phyloP scores from a whole-genome alignment of 2,113 vertebrate genomes.

The Pongo pygmaeus region DNA sequence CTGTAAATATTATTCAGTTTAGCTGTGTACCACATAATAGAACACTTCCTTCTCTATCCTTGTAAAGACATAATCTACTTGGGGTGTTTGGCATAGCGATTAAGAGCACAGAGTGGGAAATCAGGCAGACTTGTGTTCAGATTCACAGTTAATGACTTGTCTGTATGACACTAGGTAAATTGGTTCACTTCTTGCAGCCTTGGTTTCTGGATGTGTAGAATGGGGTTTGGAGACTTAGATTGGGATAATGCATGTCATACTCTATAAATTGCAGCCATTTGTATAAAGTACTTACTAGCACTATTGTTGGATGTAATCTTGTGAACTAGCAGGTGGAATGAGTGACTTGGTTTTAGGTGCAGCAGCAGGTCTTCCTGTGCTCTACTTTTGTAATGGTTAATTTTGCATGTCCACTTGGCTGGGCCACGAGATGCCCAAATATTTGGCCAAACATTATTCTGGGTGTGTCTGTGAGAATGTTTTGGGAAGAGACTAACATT shows the following conservation, averaged over 20 bases:
- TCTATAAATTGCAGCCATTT: background rate
- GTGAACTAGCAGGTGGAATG: background rate
- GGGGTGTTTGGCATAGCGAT: background rate
- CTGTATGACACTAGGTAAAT: background rate
- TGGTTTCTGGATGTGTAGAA: background rate
- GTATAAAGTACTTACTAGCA: background rate
- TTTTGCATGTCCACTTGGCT: background rate
- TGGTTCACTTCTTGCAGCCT: background rate
- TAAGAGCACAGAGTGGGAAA: background rate
- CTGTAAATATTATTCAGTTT: background rate
- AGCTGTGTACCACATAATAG: background rate
- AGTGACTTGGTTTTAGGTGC: background rate
- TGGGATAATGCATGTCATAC: background rate
- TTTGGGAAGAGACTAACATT: background rate
- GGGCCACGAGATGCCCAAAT: background rate
- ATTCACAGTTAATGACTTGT: background rate
- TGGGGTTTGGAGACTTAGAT: background rate
- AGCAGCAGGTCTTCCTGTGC: background rate
- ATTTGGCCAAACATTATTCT: background rate
- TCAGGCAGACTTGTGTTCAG: background rate
- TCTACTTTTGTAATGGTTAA: background rate
- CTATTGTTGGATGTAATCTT: background rate
- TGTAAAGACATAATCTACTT: background rate
- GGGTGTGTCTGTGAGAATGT: background rate
- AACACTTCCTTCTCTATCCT: background rate